A percentile compares a stretch with the other conserved stretches of the same genome.
Conservation (phyloP, 2,888 invertebrate genomes). For the Drosophila bunnanda region DNA sequence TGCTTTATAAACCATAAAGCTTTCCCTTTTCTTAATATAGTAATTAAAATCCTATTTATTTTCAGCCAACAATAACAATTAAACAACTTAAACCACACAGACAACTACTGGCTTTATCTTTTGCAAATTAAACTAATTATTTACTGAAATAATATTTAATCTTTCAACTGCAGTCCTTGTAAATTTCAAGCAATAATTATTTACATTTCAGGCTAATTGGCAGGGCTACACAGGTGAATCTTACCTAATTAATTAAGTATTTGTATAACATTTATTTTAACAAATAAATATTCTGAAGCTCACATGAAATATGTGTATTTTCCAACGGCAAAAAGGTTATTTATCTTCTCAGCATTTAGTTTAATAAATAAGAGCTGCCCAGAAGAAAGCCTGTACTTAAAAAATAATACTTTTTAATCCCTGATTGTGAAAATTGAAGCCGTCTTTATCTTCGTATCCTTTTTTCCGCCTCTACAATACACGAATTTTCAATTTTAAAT, state of each 20-base stretch:
- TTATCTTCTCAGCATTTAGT: neutral
- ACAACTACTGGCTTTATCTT: neutral
- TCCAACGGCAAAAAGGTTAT: neutral
- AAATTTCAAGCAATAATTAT: neutral
- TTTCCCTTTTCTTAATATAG: neutral
- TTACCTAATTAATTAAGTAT: neutral
- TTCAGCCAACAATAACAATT: neutral
- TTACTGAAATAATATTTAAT: conserved; percentile 2
- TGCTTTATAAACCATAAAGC: neutral
- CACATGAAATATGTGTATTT: neutral
- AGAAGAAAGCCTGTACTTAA: neutral
- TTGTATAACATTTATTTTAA: neutral
- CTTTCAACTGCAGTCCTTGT: neutral
- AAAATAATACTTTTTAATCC: conserved; percentile 13
- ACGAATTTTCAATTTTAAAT: conserved; percentile 23
- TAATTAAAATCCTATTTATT: neutral
- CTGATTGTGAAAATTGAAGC: conserved; percentile 7
- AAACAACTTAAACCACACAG: neutral
- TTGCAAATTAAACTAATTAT: conserved; percentile 6
- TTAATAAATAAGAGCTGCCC: neutral
- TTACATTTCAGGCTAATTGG: neutral
- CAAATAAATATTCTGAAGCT: neutral
- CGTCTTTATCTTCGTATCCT: neutral
- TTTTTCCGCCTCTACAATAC: neutral
- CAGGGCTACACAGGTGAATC: neutral